Evolutionary conservation across 2,113 vertebrate species (phyloP).

Genomic region (Aramus guarauna): DNA sequence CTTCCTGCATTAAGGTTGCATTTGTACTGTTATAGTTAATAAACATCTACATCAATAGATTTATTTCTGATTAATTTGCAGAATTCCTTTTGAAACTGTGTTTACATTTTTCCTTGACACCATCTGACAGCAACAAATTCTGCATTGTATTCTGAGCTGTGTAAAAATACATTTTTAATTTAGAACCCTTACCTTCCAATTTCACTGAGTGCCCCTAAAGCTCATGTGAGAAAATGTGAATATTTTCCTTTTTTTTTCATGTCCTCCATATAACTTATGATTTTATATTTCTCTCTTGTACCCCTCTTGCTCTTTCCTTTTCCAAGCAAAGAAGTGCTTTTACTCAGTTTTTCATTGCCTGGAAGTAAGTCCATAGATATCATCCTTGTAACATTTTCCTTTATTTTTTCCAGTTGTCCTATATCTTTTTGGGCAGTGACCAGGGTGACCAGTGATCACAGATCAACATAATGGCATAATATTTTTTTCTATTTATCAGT

Average conservation of each 20-base stretch:
- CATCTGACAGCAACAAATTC: neutral
- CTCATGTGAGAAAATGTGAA: neutral
- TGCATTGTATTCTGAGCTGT: neutral
- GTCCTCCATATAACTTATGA: neutral
- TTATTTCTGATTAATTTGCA: neutral
- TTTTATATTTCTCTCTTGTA: neutral
- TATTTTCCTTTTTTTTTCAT: neutral
- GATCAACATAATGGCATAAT: neutral
- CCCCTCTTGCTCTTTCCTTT: neutral
- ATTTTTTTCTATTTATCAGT: neutral
- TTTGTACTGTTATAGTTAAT: neutral
- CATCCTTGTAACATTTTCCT: neutral
- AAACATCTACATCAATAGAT: neutral
- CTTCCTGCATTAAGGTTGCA: neutral
- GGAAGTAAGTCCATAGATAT: neutral
- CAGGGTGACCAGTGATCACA: neutral
- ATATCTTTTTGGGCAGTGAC: neutral
- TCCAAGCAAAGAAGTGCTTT: neutral
- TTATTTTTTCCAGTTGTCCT: neutral
- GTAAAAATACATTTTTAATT: neutral
- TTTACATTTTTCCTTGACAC: neutral
- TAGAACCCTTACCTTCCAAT: neutral
- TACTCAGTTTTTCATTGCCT: neutral
- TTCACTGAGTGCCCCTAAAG: neutral
- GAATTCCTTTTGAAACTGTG: neutral